Evolutionary conservation across 1,140 invertebrate genomes (phyloP).

Genomic region (Melitaea cinxia): DNA sequence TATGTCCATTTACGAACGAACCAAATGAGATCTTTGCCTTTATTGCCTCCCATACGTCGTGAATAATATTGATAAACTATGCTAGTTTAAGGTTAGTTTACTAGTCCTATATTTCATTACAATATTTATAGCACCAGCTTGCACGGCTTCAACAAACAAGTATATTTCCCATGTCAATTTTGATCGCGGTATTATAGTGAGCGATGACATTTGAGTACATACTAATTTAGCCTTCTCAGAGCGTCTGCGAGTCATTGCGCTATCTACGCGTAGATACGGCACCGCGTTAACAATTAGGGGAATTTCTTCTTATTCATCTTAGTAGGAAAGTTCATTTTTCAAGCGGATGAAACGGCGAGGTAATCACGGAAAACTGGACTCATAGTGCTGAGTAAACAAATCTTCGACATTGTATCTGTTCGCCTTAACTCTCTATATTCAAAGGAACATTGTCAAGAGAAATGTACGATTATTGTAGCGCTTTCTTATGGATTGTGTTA

Average conservation of each 20-base stretch:
- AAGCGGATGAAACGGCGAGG: constrained; percentile 39
- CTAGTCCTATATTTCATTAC: constrained; percentile 72
- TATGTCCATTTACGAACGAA: constrained; percentile 19
- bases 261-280: constrained; percentile 59
- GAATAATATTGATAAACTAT: constrained; percentile 58
- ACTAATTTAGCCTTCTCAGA: constrained; percentile 66
- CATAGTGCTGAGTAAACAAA: constrained; percentile 74
- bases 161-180: constrained; percentile 78
- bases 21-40: constrained; percentile 25
- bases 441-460: constrained; percentile 79
- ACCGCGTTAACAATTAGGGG: constrained; percentile 34
- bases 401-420: constrained; percentile 79
- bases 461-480: constrained; percentile 78
- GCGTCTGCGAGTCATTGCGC: constrained; percentile 50
- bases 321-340: constrained; percentile 60
- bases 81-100: constrained; percentile 53
- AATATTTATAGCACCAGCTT: constrained; percentile 71
- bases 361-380: constrained; percentile 67
- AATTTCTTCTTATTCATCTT: constrained; percentile 57
- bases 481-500: constrained; percentile 78
- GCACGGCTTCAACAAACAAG: constrained; percentile 69
- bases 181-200: constrained; percentile 78
- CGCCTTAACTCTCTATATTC: constrained; percentile 77
- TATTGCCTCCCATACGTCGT: constrained; percentile 5
- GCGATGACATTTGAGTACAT: constrained; percentile 72